These are phyloP conservation scores for Trichonephila clavipes DNA, from an alignment of 1,140 invertebrate genomes.

Conservation along the genomic window DNA sequence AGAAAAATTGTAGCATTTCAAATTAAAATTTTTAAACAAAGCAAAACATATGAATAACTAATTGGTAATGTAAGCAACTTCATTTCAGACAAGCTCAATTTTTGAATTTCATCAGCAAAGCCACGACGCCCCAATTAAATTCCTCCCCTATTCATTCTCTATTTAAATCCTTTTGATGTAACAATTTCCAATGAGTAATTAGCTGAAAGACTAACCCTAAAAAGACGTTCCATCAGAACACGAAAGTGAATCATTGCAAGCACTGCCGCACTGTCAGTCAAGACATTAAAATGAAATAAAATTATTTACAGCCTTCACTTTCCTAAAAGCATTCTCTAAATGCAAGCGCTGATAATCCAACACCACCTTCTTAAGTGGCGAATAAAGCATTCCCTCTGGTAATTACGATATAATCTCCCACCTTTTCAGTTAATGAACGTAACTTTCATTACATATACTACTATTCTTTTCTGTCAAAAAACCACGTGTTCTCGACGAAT, in stretches of 20 bases:
- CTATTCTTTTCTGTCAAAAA: conserved; percentile 34
- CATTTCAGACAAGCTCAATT: no score
- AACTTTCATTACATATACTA: conserved; percentile 32
- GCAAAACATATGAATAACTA: no score
- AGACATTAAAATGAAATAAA: background rate
- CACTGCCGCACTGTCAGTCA: background rate
- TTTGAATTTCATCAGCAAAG: no score
- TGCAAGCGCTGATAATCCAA: background rate
- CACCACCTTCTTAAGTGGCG: background rate
- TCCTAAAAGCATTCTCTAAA: background rate
- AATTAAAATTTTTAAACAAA: no score
- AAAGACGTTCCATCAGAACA: background rate
- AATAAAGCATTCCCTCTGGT: conserved; percentile 15
- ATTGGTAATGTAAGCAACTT: no score
- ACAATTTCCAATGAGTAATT: background rate
- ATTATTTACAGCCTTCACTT: background rate
- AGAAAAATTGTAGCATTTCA: no score
- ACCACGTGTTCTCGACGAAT: conserved; percentile 6
- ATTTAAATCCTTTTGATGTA: background rate
- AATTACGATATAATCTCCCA: background rate
- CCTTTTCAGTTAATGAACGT: conserved; percentile 6
- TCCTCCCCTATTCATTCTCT: background rate
- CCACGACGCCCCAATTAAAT: background rate
- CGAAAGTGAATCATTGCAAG: no score
- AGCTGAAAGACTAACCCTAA: background rate